A percentile compares a stretch with the other conserved stretches of the same genome.
These are phyloP conservation scores for Okapia johnstoni DNA, from an alignment of 2,113 vertebrate genomes.

Conservation along the genomic window DNA sequence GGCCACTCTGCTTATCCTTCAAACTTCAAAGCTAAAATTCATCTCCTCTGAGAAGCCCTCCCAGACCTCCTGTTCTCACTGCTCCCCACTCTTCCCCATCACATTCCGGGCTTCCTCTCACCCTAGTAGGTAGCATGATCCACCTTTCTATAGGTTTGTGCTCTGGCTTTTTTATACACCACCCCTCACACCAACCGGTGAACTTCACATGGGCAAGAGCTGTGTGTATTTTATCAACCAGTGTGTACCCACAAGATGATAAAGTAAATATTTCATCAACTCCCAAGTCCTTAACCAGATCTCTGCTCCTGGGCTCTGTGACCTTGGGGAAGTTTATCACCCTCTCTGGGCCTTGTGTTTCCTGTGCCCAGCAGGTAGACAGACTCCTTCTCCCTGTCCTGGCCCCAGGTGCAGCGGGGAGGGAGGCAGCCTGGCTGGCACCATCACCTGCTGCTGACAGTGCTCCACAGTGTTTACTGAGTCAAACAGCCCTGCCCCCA, in stretches of 20 bases:
- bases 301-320: neutral
- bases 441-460: neutral
- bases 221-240: neutral
- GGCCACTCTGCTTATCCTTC: neutral
- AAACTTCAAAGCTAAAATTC: neutral
- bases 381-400: neutral
- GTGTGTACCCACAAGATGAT: no score
- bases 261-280: neutral
- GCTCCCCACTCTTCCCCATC: no score
- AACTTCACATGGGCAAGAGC: neutral
- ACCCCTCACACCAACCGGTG: neutral
- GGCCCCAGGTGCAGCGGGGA: neutral
- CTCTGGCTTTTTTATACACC: neutral
- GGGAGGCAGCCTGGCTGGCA: neutral
- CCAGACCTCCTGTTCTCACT: neutral
- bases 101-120: neutral
- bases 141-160: neutral
- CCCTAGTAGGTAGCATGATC: accelerated
- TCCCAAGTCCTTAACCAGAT: neutral
- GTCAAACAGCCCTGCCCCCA: neutral
- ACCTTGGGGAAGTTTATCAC: neutral
- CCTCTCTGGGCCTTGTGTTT: neutral
- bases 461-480: neutral
- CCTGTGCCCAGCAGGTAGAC: neutral
- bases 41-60: neutral